Base-by-base conservation (phyloP, 2,113 vertebrate species). In the Zonotrichia leucophrys region DNA sequence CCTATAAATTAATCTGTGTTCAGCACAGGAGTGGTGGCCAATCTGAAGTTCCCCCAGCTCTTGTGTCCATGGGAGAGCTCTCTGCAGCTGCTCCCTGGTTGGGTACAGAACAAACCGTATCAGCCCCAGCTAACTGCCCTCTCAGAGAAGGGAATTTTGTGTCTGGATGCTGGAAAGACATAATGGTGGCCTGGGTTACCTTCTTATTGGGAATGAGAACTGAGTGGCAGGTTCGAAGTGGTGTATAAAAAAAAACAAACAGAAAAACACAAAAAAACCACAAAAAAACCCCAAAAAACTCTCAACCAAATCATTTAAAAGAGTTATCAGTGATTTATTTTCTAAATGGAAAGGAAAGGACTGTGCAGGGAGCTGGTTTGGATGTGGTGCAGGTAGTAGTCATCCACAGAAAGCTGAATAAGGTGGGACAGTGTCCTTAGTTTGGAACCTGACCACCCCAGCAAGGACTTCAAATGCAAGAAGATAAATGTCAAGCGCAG, bases 401-500 rank as follows among this genome's bases (percentile, higher is more conserved):
- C 63, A 64, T n/a, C n/a, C 56, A 3, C 0, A 69, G 33, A 69
- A 24, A 83, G 6, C 7, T 62, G 66, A 84, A 33, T 10, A 8
- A 60, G 3, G 11, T 41, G 17, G 28, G 20, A 47, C 15, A 27
- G 6, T 2, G 18, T 10, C 21, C 28, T 75, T 7, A 19, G 10
- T 59, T 46, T 87, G 35, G 50, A 84, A 58, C 72, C 0, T 0
- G 10, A 72, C 8, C 21, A 76, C 3, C 1, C 9, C 52, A n/a
- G 25, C 8, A 52, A 88, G 30, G 24, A 44, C 14, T 72, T 72
- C 13, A 68, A 76, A 70, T 59, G 56, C 18, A 46, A 39, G 86
- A n/a, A 50, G 5, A 19, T 13, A 24, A 8, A 63, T 35, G 8
- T 41, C 0, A 0, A 12, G 12, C 9, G 53, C 11, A 66, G 15